Conservation (phyloP, 1,140 invertebrate genomes). For the Ceratoteleas bidentatus region DNA sequence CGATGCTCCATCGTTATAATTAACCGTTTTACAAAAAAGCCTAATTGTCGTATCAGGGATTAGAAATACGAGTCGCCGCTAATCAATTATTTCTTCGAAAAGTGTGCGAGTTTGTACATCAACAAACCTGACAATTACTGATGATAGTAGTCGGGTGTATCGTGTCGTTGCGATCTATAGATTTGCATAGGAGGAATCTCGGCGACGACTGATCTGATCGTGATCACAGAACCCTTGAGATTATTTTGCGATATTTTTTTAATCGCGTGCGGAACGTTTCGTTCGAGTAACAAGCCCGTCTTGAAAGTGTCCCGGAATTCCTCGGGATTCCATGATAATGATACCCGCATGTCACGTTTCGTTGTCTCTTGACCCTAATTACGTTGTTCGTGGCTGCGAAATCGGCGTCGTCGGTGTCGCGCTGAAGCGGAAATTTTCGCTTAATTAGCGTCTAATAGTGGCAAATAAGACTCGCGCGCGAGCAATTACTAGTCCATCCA, state of each 20-base stretch:
- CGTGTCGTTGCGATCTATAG: constrained; percentile 49
- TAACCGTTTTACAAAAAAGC: no score
- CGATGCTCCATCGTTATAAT: no score
- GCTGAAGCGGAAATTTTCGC: constrained; percentile 47
- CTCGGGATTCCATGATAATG: constrained; percentile 52
- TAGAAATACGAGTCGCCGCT: not conserved
- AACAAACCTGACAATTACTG: constrained; percentile 60
- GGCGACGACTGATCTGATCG: constrained; percentile 47
- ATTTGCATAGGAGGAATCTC: constrained; percentile 64
- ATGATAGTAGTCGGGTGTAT: constrained; percentile 53
- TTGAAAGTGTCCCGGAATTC: constrained; percentile 54
- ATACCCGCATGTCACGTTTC: constrained; percentile 53
- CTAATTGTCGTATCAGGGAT: not conserved
- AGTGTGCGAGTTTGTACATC: constrained; percentile 31
- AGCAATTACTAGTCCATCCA: constrained; percentile 50
- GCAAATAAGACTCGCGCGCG: constrained; percentile 54
- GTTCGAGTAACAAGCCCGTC: constrained; percentile 46
- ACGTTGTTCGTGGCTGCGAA: constrained; percentile 45
- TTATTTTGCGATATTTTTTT: constrained; percentile 55
- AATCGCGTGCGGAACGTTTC: constrained; percentile 9
- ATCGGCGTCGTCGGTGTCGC: constrained; percentile 40
- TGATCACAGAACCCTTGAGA: constrained; percentile 46
- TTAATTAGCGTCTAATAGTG: constrained; percentile 59
- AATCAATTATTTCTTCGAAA: constrained; percentile 41
- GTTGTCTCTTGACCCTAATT: constrained; percentile 59